Percentiles rank a stretch among this genome's conserved stretches.
These are phyloP conservation scores for Thomomys bottae DNA, from an alignment of 2,113 vertebrate species.

Conservation along the genomic window DNA sequence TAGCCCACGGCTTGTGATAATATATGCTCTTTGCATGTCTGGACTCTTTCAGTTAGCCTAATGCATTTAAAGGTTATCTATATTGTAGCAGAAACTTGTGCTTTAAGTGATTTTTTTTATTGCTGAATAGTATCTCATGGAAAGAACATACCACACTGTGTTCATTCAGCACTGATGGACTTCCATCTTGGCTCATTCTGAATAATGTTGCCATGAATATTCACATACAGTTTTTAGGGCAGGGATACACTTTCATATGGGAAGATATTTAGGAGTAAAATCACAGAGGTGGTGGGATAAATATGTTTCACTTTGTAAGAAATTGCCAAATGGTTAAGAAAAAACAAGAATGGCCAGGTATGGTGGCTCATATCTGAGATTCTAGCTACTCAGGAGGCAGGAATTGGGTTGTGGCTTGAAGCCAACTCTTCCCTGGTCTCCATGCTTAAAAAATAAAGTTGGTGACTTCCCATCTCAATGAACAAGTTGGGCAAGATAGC, in stretches of 20 bases:
- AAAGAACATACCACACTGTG: not conserved
- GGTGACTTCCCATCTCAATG: too few relatives aligned
- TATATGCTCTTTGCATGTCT: not conserved
- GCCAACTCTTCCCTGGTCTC: too few relatives aligned
- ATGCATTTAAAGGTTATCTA: not conserved
- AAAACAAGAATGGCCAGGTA: not conserved
- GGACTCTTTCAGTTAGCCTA: not conserved
- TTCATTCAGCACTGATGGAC: not conserved
- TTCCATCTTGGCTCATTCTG: not conserved
- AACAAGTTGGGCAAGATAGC: too few relatives aligned
- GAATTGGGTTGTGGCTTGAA: too few relatives aligned
- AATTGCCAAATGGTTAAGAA: not conserved
- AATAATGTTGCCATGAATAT: not conserved
- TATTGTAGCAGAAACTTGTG: not conserved
- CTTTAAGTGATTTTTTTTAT: not conserved
- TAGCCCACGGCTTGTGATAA: too few relatives aligned
- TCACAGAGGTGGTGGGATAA: not conserved
- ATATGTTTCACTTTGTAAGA: constrained; percentile 2
- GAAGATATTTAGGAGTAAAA: not conserved
- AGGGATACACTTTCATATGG: not conserved
- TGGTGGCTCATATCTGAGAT: too few relatives aligned
- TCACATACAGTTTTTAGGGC: not conserved
- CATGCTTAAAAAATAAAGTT: too few relatives aligned
- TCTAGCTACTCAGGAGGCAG: too few relatives aligned
- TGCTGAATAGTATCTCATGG: not conserved